Conservation (phyloP, 2,888 invertebrate genomes). For the Parnassius apollo region DNA sequence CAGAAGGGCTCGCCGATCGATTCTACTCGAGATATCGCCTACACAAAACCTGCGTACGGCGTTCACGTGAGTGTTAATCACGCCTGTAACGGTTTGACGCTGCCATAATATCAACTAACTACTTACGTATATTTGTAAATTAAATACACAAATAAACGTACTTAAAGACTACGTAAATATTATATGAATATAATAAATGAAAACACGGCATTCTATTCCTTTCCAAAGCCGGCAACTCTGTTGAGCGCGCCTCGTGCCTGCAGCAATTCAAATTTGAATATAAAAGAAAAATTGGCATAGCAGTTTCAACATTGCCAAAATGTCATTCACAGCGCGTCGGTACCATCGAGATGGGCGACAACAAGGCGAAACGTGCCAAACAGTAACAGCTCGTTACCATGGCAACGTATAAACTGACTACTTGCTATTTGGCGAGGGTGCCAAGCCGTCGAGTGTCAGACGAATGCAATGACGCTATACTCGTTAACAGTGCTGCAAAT, state of each 20-base stretch:
- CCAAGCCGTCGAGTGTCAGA: slow-evolving; percentile 14
- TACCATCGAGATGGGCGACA: slow-evolving; percentile 16
- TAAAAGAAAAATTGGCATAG: slow-evolving; percentile 21
- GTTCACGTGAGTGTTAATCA: neutral
- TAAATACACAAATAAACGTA: too few relatives aligned
- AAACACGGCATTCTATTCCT: neutral
- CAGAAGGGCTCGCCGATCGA: slow-evolving; percentile 7
- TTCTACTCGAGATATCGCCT: slow-evolving; percentile 20
- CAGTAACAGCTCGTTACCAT: slow-evolving; percentile 10
- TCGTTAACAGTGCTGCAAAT: too few relatives aligned
- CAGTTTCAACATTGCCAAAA: slow-evolving; percentile 19
- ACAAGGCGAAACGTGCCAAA: slow-evolving; percentile 3
- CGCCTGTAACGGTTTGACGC: too few relatives aligned
- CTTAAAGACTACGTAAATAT: too few relatives aligned
- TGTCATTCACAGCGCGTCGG: slow-evolving; percentile 24
- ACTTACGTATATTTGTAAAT: too few relatives aligned
- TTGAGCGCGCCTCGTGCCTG: neutral
- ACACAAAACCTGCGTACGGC: slow-evolving; percentile 10
- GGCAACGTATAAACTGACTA: slow-evolving; percentile 20
- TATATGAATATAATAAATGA: too few relatives aligned
- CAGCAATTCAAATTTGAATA: slow-evolving; percentile 20
- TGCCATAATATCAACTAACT: too few relatives aligned
- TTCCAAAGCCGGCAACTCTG: neutral
- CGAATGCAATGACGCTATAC: slow-evolving; percentile 5
- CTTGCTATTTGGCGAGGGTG: slow-evolving; percentile 23